A percentile compares a stretch with the other conserved stretches of the same genome.
Evolutionary conservation across 2,888 invertebrate genomes (phyloP).

Genomic region (Scaptomyza caliginosa): DNA sequence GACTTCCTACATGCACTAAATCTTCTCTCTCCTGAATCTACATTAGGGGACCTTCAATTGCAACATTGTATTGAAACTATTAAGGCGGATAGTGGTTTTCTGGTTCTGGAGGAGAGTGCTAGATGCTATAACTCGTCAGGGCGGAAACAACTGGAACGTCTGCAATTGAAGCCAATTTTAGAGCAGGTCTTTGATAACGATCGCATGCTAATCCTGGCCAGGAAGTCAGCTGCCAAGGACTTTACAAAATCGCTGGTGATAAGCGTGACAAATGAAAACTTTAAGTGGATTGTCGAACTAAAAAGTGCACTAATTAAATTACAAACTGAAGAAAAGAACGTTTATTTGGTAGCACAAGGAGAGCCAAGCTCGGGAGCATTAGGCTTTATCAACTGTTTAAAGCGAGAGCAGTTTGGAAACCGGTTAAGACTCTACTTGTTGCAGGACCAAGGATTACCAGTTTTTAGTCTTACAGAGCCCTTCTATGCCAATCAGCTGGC

Average conservation of each 20-base stretch:
- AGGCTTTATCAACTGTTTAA: constrained; percentile 95
- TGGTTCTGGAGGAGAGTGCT: constrained; percentile 89
- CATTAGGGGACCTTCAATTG: constrained; percentile 85
- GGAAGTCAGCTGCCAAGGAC: constrained; percentile 65
- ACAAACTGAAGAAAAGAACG: constrained; percentile 86
- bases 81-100: constrained; percentile 89
- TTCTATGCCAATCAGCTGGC: constrained; percentile 87
- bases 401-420: constrained; percentile 92
- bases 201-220: constrained; percentile 88
- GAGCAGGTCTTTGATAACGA: constrained; percentile 87
- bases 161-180: constrained; percentile 86
- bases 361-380: constrained; percentile 90
- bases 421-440: constrained; percentile 90
- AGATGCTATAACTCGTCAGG: constrained; percentile 83
- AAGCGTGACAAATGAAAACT: constrained; percentile 88
- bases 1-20: constrained; percentile 89
- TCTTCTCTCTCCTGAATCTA: constrained; percentile 84
- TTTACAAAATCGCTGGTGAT: constrained; percentile 85
- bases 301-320: constrained; percentile 89
- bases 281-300: constrained; percentile 91
- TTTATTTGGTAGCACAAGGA: constrained; percentile 89
- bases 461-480: constrained; percentile 86
- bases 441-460: constrained; percentile 86
- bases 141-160: constrained; percentile 80
- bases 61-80: constrained; percentile 87